Base-by-base conservation (phyloP, 2,113 vertebrate species). In the Prunella himalayana region DNA sequence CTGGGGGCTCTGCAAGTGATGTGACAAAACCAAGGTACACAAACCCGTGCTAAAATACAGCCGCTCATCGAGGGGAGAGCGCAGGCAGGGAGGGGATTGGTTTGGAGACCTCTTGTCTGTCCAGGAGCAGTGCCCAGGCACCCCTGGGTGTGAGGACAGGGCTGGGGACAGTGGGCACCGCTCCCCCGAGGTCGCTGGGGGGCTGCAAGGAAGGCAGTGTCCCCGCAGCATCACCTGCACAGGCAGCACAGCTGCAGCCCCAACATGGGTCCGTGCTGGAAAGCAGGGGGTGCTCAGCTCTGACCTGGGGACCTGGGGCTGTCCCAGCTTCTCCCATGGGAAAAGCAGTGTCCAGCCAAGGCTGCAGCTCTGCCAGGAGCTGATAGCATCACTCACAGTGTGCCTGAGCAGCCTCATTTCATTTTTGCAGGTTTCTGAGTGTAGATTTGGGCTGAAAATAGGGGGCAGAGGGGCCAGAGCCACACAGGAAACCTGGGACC, bases 311-410 rank as follows among this genome's bases (percentile, higher is more conserved):
- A 18, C 61, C 21, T 37, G 3, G 49, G 31, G 3, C 21, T 28
- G 41, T 16, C 35, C 70, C 66, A 47, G 30, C 35, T n/a, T 37
- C 69, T 41, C 49, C 35, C 9, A 33, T 68, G 18, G 22, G 49
- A 27, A 56, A 31, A 83, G 65, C 28, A 42, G 54, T 0, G 2
- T 39, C 65, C 53, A 30, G 65, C 35, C 31, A 39, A 30, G 50
- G 31, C 44, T 31, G 21, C 5, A 2, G 30, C 45, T 79, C 56
- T 39, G 33, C 45, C 2, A 19, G 31, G 19, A 12, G 17, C 17
- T 5, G 28, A n/a, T 0, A 39, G 18, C 2, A 0, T 13, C 8
- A 7, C 42, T 63, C 61, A 57, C 47, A 47, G 6, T 0, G 7
- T 41, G 87, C 24, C 66, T 25, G 15, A 65, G 28, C 6, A 15